Evolutionary conservation across 2,888 invertebrate species (phyloP), one percentile per base, ranked within the genome.

Genomic region (Cephalotes varians): DNA sequence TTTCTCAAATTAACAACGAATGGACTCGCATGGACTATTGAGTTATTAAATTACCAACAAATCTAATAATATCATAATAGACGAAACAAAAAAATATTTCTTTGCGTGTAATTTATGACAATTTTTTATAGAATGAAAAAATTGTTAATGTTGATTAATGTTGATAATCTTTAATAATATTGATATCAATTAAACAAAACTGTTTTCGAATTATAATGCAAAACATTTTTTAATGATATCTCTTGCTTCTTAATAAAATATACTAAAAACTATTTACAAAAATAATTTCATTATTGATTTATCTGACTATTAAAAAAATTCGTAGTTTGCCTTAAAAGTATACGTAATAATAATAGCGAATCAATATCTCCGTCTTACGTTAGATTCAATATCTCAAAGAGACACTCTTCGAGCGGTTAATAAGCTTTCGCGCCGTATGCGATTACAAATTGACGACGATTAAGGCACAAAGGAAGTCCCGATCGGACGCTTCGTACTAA

Each of bases 391-490:
- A 28, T 6, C 0, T n/a, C 7, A 28, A n/a, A 76, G 37, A 77
- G 12, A 7, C 40, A 44, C 34, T 54, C 40, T 77, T 31, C 28
- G 4, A 15, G 12, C 25, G 5, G 10, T 25, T 34, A 25, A 56
- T 44, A 56, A 37, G 21, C 54, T 69, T 69, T 56, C 54, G 34
- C 31, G 40, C 44, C 28, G 44, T 44, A 49, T 25, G 67, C 12
- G 54, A 18, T 47, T 69, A 79, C 56, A 56, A 69, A 69, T 79
- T 71, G 69, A 77, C 44, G n/a, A 44, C 21, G 54, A 77, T 76
- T 64, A 76, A 44, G 54, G 10, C 21, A 69, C 56, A 56, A 69
- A 79, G 56, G 21, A 71, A 69, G 51, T 34, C 12, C 28, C 31
- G 77, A 77, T 77, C 77, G 31, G 40, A 67, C 51, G 51, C 44